phyloP scores from a whole-genome alignment of 2,797 vertebrate species.

The Propithecus perrieri region DNA sequence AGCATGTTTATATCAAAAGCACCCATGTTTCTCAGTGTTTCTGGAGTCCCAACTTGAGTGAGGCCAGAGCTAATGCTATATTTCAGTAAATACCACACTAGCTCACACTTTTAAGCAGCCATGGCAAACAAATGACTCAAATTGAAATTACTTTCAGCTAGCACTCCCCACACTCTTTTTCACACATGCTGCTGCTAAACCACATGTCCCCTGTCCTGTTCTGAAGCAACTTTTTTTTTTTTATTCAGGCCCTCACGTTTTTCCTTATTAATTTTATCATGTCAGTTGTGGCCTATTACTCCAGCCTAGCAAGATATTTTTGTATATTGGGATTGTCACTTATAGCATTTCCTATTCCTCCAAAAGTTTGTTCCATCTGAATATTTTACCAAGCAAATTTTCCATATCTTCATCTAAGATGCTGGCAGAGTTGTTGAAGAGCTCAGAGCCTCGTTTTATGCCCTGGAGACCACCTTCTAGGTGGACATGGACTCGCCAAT shows the following conservation, averaged over 20 bases:
- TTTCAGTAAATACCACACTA: neutral
- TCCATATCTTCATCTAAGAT: neutral
- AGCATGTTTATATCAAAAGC: neutral
- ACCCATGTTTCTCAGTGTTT: neutral
- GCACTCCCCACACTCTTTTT: neutral
- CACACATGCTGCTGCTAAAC: slow-evolving; percentile 39
- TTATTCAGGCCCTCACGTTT: neutral
- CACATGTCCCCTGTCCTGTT: neutral
- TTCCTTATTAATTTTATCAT: neutral
- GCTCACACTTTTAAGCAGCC: neutral
- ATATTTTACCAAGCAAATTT: neutral
- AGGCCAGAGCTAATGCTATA: neutral
- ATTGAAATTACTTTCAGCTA: slow-evolving; percentile 56
- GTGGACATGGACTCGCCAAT: neutral
- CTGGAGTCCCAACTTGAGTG: neutral
- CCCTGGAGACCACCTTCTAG: neutral
- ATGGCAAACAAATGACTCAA: slow-evolving; percentile 40
- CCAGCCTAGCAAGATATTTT: neutral
- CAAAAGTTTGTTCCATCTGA: neutral
- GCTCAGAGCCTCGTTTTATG: neutral
- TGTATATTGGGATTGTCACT: neutral
- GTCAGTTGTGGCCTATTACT: neutral
- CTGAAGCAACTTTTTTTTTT: neutral
- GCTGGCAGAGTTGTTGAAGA: neutral
- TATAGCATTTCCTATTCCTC: neutral